Base-by-base conservation (phyloP, 2,797 vertebrate genomes). In the Pantherophis vulpinus region DNA sequence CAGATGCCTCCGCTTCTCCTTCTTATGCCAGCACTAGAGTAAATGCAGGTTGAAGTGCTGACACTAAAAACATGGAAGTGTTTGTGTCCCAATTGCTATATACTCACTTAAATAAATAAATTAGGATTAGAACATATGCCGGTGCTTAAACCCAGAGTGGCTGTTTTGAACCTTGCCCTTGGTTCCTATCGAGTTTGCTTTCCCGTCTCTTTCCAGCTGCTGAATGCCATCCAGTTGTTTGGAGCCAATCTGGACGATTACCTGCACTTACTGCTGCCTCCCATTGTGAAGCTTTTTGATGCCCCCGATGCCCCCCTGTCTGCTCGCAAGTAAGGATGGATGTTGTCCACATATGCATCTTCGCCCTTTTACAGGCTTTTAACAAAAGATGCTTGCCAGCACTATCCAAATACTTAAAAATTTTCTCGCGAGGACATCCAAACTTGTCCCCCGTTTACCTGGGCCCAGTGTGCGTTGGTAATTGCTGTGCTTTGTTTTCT, bases 231-330 rank as follows among this genome's bases (percentile, higher is more conserved):
- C 97, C 99, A 99, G 97, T 98, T 99, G 94, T 99, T 99, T 93
- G 99, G 99, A 59, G 99, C 99, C 94, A 99, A 99, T 97, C 97
- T 99, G 93, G 99, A 99, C 3, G 99, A 99, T 97, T 99, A 99
- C 96, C 98, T 99, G 90, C 99, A 99, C 95, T 97, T 99, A 96
- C 95, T 99, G 89, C 97, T 99, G 96, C 99, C 99, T 93, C 99
- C 99, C 8, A 99, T 99, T 61, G 99, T 99, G 92, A 99, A 99
- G 96, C 97, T 99, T 0, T 99, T 99, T 95, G 99, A 99, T 96
- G 99, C 99, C 56, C 97, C 98, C 0, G 99, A 99, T 93, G 98
- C 98, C 16, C 99, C 99, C 0, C 96, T 99, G 79, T 98, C 98
- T 88, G 98, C 99, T 37, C 98, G 99, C 97, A 99, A 99, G 99